Evolutionary conservation across 2,888 invertebrate genomes (phyloP), one percentile per base, ranked within the genome.

Genomic region (Geophilus truncorum): DNA sequence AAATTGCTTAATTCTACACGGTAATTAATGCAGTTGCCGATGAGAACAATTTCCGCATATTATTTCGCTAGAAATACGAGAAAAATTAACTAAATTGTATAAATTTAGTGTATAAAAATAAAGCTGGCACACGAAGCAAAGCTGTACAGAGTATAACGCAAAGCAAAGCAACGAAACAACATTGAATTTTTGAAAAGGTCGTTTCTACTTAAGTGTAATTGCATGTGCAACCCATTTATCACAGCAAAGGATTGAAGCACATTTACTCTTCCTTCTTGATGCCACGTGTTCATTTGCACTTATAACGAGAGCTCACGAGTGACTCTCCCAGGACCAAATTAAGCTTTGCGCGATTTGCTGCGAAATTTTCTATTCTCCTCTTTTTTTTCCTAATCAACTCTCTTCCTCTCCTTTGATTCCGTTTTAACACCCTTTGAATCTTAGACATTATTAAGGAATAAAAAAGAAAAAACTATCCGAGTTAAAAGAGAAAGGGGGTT

Each of bases 281-380:
- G 25, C 62, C 62, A 62, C 57, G 62, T 62, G 25, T 62, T 62
- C 62, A 62, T 62, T 62, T 62, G 62, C 62, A 62, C 62, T 25
- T 62, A 25, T 62, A 62, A 62, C 62, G 62, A 62, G 45, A 62
- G 62, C 62, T 62, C 62, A 25, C 45, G 28, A 62, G 62, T 10
- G 62, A 62, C 62, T 62, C 62, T 62, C 62, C 23, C 12, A 28
- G 62, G 62, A 62, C 62, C 62, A 62, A 62, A 62, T 62, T 62
- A 62, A 62, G 62, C 62, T 62, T 25, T 62, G 62, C 62, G 62
- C 62, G 62, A 62, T 62, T 62, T 62, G 62, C 62, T 62, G 10
- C 10, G 6, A 62, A 62, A 45, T 6, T 62, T 57, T 57, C 40
- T 40, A 40, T 57, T 28, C 62, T 25, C 62, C n/a, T n/a, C n/a